These are phyloP conservation scores for Caligus rogercresseyi DNA, from an alignment of 1,140 invertebrate genomes.

Conservation along the genomic window DNA sequence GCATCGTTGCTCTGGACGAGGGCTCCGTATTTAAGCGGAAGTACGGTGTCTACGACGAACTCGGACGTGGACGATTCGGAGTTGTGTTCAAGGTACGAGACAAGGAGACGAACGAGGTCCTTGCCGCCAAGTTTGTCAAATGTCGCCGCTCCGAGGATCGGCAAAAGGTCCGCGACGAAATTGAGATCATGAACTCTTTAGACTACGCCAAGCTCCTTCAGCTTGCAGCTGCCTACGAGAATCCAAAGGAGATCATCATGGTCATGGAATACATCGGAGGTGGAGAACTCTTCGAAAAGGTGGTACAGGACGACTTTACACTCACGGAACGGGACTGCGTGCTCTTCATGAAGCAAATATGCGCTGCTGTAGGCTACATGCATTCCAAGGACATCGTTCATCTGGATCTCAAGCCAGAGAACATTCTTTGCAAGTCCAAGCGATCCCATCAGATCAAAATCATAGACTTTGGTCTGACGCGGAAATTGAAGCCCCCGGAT, in stretches of 20 bases:
- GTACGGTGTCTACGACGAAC: constrained; percentile 47
- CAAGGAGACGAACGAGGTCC: constrained; percentile 43
- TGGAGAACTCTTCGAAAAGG: constrained; percentile 75
- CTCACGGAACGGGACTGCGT: constrained; percentile 75
- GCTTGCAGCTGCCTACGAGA: constrained; percentile 68
- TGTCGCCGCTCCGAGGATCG: constrained; percentile 60
- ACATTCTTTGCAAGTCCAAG: constrained; percentile 68
- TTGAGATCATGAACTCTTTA: constrained; percentile 74
- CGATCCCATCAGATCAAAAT: constrained; percentile 68
- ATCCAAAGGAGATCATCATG: constrained; percentile 65
- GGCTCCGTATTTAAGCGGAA: constrained; percentile 37
- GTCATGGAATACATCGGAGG: constrained; percentile 83
- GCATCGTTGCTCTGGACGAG: constrained; percentile 32
- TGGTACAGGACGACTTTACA: constrained; percentile 76
- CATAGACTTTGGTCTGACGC: constrained; percentile 76
- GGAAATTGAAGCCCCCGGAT: constrained; percentile 47
- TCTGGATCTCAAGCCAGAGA: constrained; percentile 81
- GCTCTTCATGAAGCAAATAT: constrained; percentile 77
- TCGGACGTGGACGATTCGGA: constrained; percentile 65
- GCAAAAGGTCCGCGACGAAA: constrained; percentile 68
- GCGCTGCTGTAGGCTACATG: constrained; percentile 73
- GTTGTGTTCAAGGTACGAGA: constrained; percentile 55
- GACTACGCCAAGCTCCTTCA: constrained; percentile 73
- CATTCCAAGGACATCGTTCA: constrained; percentile 67
- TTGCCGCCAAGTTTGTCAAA: constrained; percentile 80